These are phyloP conservation scores for Trinorchestia longiramus DNA, from an alignment of 1,140 invertebrate genomes.

Conservation along the genomic window DNA sequence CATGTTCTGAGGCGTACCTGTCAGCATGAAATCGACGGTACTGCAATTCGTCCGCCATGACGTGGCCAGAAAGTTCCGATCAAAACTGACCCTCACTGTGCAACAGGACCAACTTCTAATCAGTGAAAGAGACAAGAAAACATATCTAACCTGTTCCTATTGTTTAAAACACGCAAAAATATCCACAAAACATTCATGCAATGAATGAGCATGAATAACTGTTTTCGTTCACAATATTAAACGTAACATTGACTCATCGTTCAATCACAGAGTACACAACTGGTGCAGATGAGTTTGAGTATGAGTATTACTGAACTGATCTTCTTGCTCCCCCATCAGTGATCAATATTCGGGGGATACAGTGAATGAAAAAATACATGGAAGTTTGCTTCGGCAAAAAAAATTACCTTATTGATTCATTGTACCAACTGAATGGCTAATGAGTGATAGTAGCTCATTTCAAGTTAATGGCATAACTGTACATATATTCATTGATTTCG, in stretches of 20 bases:
- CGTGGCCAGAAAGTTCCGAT: neutral
- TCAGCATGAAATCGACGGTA: neutral
- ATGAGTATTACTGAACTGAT: neutral
- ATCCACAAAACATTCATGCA: neutral
- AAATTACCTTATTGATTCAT: neutral
- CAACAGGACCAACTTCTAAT: neutral
- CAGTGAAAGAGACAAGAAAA: neutral
- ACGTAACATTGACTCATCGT: neutral
- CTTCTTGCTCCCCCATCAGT: neutral
- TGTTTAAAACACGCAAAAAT: neutral
- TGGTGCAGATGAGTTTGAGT: neutral
- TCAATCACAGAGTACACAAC: neutral
- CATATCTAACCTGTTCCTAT: neutral
- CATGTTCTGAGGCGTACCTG: neutral
- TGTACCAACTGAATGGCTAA: neutral
- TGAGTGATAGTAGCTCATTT: neutral
- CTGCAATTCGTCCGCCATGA: conserved; percentile 17
- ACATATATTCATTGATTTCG: neutral
- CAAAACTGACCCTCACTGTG: neutral
- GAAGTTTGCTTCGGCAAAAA: neutral
- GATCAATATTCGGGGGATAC: neutral
- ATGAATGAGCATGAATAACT: neutral
- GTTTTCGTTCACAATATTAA: neutral
- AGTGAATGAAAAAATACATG: neutral
- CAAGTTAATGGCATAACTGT: neutral